Evolutionary conservation across 2,113 vertebrate genomes (phyloP).

Genomic region (Amia ocellicauda): DNA sequence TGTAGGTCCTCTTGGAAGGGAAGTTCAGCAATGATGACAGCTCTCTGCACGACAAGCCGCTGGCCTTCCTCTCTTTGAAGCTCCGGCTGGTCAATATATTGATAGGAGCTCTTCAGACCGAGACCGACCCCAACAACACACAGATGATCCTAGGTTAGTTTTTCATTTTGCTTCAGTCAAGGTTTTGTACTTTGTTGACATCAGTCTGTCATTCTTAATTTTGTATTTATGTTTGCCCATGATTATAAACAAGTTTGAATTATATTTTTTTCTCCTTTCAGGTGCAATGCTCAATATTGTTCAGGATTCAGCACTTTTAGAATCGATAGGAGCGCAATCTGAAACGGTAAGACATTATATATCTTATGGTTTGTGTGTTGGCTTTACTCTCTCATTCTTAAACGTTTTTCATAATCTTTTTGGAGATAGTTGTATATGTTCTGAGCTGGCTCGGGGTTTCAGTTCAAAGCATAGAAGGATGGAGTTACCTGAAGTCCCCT

Average conservation of each 20-base stretch:
- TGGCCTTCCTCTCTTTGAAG: slow-evolving; percentile 90
- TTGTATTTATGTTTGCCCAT: too few relatives aligned
- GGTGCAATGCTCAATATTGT: slow-evolving; percentile 97
- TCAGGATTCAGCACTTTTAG: slow-evolving; percentile 89
- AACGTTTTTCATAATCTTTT: too few relatives aligned
- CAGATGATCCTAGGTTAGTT: slow-evolving; percentile 90
- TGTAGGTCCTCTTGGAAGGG: slow-evolving; percentile 88
- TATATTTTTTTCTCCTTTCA: slow-evolving; percentile 38
- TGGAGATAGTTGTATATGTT: too few relatives aligned
- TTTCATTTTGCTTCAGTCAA: not conserved
- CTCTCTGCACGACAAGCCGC: slow-evolving; percentile 80
- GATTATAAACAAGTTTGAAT: not conserved
- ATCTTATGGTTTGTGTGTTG: not conserved
- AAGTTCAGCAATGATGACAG: slow-evolving; percentile 92
- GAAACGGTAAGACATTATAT: slow-evolving; percentile 72
- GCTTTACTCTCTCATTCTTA: too few relatives aligned
- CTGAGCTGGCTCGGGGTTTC: too few relatives aligned
- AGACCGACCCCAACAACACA: slow-evolving; percentile 93
- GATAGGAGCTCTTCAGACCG: slow-evolving; percentile 91
- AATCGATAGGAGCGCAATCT: slow-evolving; percentile 88
- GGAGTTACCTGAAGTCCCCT: too few relatives aligned
- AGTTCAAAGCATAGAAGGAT: too few relatives aligned
- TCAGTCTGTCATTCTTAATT: too few relatives aligned
- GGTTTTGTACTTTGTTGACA: too few relatives aligned
- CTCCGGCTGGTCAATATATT: slow-evolving; percentile 91